Evolutionary conservation across 1,140 invertebrate species (phyloP).

Genomic region (Uloborus diversus): DNA sequence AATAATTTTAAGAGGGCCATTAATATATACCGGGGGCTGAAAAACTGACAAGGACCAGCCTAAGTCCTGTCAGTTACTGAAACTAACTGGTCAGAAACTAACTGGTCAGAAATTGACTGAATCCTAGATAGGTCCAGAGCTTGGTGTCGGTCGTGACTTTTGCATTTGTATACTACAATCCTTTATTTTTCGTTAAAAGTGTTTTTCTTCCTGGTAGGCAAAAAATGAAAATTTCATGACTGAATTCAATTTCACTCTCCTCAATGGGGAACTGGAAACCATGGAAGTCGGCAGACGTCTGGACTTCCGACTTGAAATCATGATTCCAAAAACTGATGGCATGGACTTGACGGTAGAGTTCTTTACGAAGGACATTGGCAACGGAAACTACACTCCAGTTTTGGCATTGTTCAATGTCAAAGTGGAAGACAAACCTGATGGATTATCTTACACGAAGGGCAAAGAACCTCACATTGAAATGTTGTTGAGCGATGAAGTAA

Average conservation of each 20-base stretch:
- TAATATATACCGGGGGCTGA: no score
- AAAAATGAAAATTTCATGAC: constrained; percentile 29
- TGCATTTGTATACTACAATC: no score
- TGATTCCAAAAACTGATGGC: constrained; percentile 47
- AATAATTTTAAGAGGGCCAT: no score
- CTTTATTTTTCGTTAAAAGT: neutral
- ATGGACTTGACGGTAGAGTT: constrained; percentile 61
- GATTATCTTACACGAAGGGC: constrained; percentile 21
- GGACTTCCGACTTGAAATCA: constrained; percentile 49
- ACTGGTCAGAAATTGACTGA: no score
- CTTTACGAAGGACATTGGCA: constrained; percentile 59
- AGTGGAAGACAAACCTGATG: constrained; percentile 31
- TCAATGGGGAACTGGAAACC: constrained; percentile 45
- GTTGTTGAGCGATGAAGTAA: constrained; percentile 42
- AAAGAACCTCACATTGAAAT: constrained; percentile 37
- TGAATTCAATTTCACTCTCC: constrained; percentile 43
- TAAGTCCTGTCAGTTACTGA: no score
- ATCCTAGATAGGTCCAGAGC: no score
- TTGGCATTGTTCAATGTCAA: constrained; percentile 58
- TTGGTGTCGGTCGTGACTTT: no score
- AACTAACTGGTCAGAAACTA: no score
- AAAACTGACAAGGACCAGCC: no score
- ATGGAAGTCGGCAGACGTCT: constrained; percentile 48
- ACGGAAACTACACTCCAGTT: constrained; percentile 52
- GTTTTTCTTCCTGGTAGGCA: neutral